These are phyloP conservation scores for Psophia crepitans DNA, from an alignment of 2,113 vertebrate genomes.

Conservation along the genomic window DNA sequence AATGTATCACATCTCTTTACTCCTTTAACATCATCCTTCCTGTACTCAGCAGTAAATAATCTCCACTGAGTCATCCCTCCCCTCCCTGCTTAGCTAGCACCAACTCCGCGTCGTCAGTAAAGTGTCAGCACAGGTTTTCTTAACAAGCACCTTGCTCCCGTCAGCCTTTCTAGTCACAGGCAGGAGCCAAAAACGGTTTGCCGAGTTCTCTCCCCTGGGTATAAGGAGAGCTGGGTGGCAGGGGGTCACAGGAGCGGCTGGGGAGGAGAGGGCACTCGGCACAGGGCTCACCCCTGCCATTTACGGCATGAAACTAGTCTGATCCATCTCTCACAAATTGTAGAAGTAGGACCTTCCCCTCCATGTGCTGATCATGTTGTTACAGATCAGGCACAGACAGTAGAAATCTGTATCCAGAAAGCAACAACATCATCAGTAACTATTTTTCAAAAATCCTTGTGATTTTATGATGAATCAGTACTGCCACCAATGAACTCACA, in stretches of 20 bases:
- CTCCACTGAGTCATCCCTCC: background rate
- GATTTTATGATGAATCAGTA: background rate
- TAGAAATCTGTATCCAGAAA: background rate
- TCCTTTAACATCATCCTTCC: background rate
- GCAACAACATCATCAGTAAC: background rate
- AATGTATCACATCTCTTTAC: background rate
- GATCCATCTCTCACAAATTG: background rate
- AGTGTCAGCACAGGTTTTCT: background rate
- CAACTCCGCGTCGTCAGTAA: background rate
- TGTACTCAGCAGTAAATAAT: background rate
- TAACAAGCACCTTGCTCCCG: background rate
- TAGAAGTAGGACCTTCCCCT: background rate
- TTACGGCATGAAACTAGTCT: rapidly evolving
- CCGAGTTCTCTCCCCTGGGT: background rate
- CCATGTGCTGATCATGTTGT: background rate
- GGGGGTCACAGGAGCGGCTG: background rate
- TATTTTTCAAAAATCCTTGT: background rate
- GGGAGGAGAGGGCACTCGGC: background rate
- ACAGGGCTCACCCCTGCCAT: background rate
- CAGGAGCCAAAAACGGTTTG: background rate
- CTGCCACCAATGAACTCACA: background rate
- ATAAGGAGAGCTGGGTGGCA: rapidly evolving
- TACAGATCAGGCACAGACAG: background rate
- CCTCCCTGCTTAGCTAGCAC: background rate
- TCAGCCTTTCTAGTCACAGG: background rate